Evolutionary conservation across 2,888 invertebrate genomes (phyloP).

Genomic region (Epinotia brunnichana): DNA sequence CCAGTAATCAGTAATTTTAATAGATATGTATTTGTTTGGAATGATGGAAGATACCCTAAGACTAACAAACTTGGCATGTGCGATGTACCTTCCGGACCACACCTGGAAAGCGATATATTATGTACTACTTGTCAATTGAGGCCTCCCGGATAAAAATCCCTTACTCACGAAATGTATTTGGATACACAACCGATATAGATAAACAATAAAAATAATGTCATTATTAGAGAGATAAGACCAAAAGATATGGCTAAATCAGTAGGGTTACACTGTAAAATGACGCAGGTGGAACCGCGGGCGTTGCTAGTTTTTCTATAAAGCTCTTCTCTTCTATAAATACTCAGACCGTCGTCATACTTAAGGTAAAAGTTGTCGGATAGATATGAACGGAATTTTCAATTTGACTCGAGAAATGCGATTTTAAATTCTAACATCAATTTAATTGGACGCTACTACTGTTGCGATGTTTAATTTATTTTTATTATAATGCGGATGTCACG

Average conservation of each 20-base stretch:
- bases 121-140: conserved; percentile 2
- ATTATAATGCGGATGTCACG: not conserved
- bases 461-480: not conserved
- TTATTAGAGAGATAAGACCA: too few species aligned
- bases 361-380: too few species aligned
- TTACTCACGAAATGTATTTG: not conserved
- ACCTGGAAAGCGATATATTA: conserved; percentile 6
- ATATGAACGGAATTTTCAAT: not conserved
- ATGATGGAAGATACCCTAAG: not conserved
- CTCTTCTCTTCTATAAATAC: not conserved
- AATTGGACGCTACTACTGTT: not conserved
- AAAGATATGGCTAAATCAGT: too few species aligned
- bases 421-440: not conserved
- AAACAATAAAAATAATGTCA: too few species aligned
- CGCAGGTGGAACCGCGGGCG: too few species aligned
- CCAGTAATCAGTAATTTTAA: not conserved
- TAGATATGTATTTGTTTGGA: not conserved
- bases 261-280: too few species aligned
- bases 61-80: not conserved
- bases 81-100: conserved; percentile 12
- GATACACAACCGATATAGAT: not conserved
- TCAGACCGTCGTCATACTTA: not conserved
- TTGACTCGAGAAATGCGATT: not conserved
- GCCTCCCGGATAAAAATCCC: not conserved
- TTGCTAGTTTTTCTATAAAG: too few species aligned